A percentile compares a stretch with the other conserved stretches of the same genome.
These are phyloP conservation scores for Adrianichthys oophorus DNA, from an alignment of 2,797 vertebrate species.

Conservation along the genomic window DNA sequence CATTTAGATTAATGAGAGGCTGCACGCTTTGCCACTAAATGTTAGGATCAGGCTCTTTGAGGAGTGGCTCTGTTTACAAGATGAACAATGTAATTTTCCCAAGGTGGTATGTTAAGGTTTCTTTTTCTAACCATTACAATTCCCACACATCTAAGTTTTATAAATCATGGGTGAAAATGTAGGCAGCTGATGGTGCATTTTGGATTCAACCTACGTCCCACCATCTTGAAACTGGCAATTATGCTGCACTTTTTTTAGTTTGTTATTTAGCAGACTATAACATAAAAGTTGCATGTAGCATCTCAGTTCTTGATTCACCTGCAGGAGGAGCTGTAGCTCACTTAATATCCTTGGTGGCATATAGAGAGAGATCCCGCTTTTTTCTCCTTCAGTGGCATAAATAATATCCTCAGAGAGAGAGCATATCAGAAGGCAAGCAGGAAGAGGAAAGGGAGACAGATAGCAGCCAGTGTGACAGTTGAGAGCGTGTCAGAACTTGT, in stretches of 20 bases:
- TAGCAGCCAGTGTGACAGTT: conserved; percentile 76
- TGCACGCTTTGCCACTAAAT: conserved; percentile 46
- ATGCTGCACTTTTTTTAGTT: conserved; percentile 9
- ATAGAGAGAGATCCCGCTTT: conserved; percentile 66
- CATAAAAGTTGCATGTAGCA: conserved; percentile 19
- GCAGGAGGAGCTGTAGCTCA: conserved; percentile 83
- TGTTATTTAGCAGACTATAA: conserved; percentile 18
- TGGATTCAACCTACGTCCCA: conserved; percentile 43
- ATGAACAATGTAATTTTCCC: conserved; percentile 70
- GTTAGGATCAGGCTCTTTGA: conserved; percentile 66
- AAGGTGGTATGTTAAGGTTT: conserved; percentile 54
- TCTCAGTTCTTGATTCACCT: conserved; percentile 68
- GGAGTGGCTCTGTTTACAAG: conserved; percentile 59
- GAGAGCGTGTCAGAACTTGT: conserved; percentile 73
- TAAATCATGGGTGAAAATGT: conserved; percentile 50
- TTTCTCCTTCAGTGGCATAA: conserved; percentile 73
- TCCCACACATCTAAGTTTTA: conserved; percentile 62
- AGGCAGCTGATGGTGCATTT: conserved; percentile 45
- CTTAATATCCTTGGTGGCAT: conserved; percentile 61
- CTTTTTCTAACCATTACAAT: conserved; percentile 59
- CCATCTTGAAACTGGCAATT: conserved; percentile 31
- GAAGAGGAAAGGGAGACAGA: conserved; percentile 64
- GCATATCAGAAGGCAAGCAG: conserved; percentile 64
- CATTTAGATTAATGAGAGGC: conserved; percentile 70
- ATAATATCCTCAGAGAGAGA: conserved; percentile 70